Base-by-base conservation (phyloP, 2,888 invertebrate genomes). In the Euproctis similis region DNA sequence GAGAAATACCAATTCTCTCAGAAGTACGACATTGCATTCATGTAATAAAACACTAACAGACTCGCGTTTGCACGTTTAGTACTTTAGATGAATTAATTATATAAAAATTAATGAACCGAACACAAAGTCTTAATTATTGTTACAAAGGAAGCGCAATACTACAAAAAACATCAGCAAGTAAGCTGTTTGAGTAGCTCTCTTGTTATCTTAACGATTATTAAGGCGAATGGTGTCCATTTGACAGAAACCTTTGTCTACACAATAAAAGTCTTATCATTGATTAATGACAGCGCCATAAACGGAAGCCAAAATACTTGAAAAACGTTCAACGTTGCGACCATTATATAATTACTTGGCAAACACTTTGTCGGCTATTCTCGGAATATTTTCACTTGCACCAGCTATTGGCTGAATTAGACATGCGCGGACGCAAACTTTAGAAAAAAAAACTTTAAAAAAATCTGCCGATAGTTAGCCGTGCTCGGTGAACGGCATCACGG, bases 301-400 rank as follows among this genome's bases (percentile, higher is more conserved):
- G 76, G 82, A 80, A 82, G 82, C 80, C 73, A 66, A 71, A 70
- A 70, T 73, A 75, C 69, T 77, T 57, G 53, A 70, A 64, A 71
- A 64, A 74, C n/a, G n/a, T 62, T 70, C 68, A 72, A 69, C 68
- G 75, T 65, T 63, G 68, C 64, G 60, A 61, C 69, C 70, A 75
- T 77, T 77, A 73, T 71, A 66, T 80, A 71, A 81, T 80, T 71
- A 75, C 68, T 61, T 34, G 37, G 4, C 46, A 55, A 19, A 46
- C 51, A 60, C 70, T 74, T 74, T 76, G 78, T 70, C 80, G 80
- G 77, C 66, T 34, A 50, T 81, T 78, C 80, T 42, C 39, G 49
- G 80, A 80, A 81, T 38, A 25, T 42, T 55, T 51, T 58, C 19
- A 34, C 25, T 38, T 44, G 35, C 38, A 49, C 29, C 44, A 39